Percentiles rank a stretch among this genome's conserved stretches.
Evolutionary conservation across 1,140 invertebrate genomes (phyloP).

Genomic region (Mercenaria mercenaria): DNA sequence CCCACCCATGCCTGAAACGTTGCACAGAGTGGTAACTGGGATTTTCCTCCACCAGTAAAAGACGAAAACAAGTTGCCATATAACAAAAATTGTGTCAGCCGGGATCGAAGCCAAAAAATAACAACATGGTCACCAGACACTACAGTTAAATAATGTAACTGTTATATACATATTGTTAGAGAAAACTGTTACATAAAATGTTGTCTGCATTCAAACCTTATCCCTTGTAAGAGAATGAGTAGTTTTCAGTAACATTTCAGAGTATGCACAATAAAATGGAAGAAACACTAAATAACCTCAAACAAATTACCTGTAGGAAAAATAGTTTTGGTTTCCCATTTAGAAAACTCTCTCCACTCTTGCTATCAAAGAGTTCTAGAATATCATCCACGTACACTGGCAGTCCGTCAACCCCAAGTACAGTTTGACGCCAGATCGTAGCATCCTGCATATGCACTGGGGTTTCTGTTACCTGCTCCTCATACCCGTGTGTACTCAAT

Average conservation of each 20-base stretch:
- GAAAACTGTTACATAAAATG: too few species aligned
- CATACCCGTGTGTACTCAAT: neutral
- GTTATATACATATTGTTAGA: too few species aligned
- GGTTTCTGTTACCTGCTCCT: neutral
- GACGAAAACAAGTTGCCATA: too few species aligned
- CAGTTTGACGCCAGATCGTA: neutral
- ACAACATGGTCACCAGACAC: too few species aligned
- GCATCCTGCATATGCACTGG: neutral
- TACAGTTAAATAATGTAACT: too few species aligned
- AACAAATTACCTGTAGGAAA: conserved; percentile 7
- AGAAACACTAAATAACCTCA: neutral
- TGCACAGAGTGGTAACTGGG: too few species aligned
- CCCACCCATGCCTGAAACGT: too few species aligned
- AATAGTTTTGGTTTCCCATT: neutral
- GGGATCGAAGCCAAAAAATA: too few species aligned
- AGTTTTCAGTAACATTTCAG: neutral
- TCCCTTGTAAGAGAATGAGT: too few species aligned
- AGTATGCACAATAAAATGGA: neutral
- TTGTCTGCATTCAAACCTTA: too few species aligned
- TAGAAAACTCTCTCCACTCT: neutral
- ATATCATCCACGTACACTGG: neutral
- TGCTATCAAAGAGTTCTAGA: neutral
- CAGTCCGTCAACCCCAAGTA: neutral
- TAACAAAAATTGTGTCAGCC: too few species aligned
- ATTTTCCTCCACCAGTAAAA: too few species aligned